Evolutionary conservation across 2,888 invertebrate genomes (phyloP).

Genomic region (Agrilus cyanescens): DNA sequence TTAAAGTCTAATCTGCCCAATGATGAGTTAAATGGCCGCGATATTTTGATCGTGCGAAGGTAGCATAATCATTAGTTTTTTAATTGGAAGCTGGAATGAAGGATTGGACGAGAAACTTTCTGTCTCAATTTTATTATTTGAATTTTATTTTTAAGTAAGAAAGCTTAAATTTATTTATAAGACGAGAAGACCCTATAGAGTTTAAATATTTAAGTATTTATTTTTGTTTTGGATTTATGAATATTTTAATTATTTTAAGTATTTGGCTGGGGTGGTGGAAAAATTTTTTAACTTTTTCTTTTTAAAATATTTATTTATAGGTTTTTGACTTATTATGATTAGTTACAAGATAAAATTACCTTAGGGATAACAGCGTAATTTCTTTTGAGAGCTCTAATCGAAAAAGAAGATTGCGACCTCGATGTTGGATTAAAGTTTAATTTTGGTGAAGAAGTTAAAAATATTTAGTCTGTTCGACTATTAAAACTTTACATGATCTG

Average conservation of each 20-base stretch:
- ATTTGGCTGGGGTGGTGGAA: constrained; percentile 56
- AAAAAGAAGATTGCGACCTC: constrained; percentile 71
- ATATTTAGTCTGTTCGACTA: constrained; percentile 71
- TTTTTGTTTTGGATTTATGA: constrained; percentile 28
- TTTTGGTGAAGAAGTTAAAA: constrained; percentile 53
- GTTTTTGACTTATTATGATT: constrained; percentile 43
- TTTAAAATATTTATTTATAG: constrained; percentile 35
- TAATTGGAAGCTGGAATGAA: constrained; percentile 72
- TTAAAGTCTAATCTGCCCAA: constrained; percentile 61
- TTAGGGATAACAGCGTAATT: constrained; percentile 79
- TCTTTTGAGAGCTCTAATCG: constrained; percentile 62
- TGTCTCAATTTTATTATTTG: constrained; percentile 44
- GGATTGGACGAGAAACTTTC: constrained; percentile 52
- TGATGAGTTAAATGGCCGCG: constrained; percentile 65
- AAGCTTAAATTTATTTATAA: constrained; percentile 52
- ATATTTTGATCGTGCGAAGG: constrained; percentile 69
- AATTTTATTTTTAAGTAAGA: constrained; percentile 52
- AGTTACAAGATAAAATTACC: constrained; percentile 63
- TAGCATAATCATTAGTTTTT: constrained; percentile 72
- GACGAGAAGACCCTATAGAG: constrained; percentile 74
- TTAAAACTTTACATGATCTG: constrained; percentile 79
- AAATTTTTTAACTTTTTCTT: constrained; percentile 47
- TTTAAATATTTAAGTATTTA: constrained; percentile 48
- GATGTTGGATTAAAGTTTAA: constrained; percentile 75
- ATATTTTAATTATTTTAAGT: constrained; percentile 26